Percentiles rank a stretch among this genome's conserved stretches.
Conservation (phyloP, 2,113 vertebrate species). For the Natator depressus region DNA sequence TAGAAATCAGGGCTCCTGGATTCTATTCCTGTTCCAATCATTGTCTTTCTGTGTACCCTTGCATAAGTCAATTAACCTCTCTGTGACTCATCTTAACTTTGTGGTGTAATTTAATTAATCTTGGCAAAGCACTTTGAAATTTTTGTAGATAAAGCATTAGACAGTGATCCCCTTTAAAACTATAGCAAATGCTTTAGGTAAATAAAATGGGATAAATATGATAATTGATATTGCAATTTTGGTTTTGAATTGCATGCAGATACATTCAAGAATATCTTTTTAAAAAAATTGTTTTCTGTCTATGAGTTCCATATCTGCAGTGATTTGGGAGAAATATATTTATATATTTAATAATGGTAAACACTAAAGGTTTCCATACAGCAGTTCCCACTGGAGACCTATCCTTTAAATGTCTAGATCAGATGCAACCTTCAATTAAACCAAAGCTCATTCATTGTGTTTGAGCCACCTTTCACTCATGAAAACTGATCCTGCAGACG, state of each 20-base stretch:
- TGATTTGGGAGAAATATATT: constrained; percentile 4
- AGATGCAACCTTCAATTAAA: constrained; percentile 1
- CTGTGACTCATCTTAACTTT: background rate
- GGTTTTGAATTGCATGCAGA: background rate
- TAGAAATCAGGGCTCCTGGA: background rate
- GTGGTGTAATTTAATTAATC: background rate
- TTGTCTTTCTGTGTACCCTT: background rate
- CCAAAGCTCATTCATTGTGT: background rate
- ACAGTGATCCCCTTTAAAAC: background rate
- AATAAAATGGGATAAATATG: background rate
- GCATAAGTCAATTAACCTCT: background rate
- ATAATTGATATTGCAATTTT: background rate
- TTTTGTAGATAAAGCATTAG: background rate
- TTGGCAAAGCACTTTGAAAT: background rate
- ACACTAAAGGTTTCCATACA: background rate
- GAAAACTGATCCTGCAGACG: constrained; percentile 27
- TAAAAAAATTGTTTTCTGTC: background rate
- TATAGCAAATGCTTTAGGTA: background rate
- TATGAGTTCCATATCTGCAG: background rate
- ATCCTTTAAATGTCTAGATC: background rate
- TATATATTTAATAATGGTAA: constrained; percentile 10
- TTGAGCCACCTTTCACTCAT: background rate
- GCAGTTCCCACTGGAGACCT: constrained; percentile 11
- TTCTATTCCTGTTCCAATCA: background rate
- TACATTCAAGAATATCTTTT: background rate